These are phyloP conservation scores for Gnathonemus echidnorhynchus DNA, from an alignment of 2,113 vertebrate species.

Conservation along the genomic window DNA sequence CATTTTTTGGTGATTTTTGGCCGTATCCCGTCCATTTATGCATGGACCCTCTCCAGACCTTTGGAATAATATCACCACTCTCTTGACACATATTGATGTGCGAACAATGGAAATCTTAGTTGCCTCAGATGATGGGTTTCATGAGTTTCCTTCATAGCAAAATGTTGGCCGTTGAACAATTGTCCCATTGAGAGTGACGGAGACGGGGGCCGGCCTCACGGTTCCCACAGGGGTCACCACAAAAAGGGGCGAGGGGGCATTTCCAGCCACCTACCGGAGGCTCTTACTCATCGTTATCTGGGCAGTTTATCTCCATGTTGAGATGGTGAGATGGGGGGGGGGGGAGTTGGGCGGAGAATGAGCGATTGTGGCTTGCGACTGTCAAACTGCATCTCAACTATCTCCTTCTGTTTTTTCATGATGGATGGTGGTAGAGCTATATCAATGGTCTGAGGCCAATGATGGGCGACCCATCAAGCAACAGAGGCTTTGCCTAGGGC, in stretches of 20 bases:
- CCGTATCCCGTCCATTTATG: background rate
- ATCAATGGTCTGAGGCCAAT: background rate
- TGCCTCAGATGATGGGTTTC: constrained; percentile 41
- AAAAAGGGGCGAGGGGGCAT: constrained; percentile 31
- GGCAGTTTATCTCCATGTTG: constrained; percentile 25
- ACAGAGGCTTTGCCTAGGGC: background rate
- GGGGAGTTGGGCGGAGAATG: background rate
- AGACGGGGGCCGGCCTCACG: constrained; percentile 52
- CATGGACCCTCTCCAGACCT: constrained; percentile 16
- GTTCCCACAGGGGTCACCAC: constrained; percentile 52
- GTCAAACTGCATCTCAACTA: background rate
- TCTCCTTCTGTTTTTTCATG: background rate
- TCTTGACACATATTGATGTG: constrained; percentile 32
- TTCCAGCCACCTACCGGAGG: constrained; percentile 49
- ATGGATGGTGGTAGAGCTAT: background rate
- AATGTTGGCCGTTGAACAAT: constrained; percentile 53
- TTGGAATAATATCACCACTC: constrained; percentile 21
- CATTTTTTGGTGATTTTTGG: constrained; percentile 7
- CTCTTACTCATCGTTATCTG: constrained; percentile 37
- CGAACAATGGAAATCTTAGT: constrained; percentile 51
- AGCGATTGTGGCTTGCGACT: background rate
- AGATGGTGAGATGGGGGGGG: background rate
- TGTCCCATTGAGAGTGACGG: constrained; percentile 48
- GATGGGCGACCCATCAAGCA: background rate
- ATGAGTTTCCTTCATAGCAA: constrained; percentile 43